A percentile compares a stretch with the other conserved stretches of the same genome.
These are phyloP conservation scores for Andricus grossulariae DNA, from an alignment of 1,140 invertebrate species.

Conservation along the genomic window DNA sequence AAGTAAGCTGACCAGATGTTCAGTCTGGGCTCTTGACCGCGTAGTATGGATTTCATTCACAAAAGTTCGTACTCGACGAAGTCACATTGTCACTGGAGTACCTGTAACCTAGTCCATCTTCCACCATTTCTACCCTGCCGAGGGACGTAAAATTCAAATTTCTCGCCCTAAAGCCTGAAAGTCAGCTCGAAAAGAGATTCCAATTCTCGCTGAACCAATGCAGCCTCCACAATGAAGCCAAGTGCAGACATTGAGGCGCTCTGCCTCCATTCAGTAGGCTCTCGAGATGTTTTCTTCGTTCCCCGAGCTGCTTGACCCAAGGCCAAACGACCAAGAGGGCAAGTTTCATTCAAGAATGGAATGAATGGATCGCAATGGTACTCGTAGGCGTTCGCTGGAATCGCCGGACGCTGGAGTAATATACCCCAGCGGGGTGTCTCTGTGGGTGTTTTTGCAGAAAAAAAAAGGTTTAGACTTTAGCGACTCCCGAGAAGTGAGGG, in stretches of 20 bases:
- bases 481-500: not conserved
- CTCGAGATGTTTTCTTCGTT: constrained; percentile 30
- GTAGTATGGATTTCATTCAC: constrained; percentile 30
- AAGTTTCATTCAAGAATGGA: constrained; percentile 20
- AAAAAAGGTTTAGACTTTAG: not conserved
- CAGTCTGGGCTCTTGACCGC: not conserved
- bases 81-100: constrained; percentile 23
- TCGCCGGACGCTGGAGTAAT: not conserved
- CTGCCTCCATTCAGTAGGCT: constrained; percentile 17
- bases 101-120: constrained; percentile 16
- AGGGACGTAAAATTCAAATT: constrained; percentile 22
- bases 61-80: constrained; percentile 20
- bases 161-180: constrained; percentile 15
- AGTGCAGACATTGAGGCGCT: constrained; percentile 23
- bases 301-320: constrained; percentile 17
- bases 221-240: constrained; percentile 1
- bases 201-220: constrained; percentile 2
- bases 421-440: constrained; percentile 11
- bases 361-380: constrained; percentile 24
- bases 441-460: constrained; percentile 25
- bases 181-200: constrained; percentile 27
- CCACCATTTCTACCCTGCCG: not conserved
- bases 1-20: constrained; percentile 6
- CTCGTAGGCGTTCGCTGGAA: constrained; percentile 13
- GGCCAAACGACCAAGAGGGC: not conserved